Conservation (phyloP, 2,113 vertebrate genomes). For the Marmota flaviventris region DNA sequence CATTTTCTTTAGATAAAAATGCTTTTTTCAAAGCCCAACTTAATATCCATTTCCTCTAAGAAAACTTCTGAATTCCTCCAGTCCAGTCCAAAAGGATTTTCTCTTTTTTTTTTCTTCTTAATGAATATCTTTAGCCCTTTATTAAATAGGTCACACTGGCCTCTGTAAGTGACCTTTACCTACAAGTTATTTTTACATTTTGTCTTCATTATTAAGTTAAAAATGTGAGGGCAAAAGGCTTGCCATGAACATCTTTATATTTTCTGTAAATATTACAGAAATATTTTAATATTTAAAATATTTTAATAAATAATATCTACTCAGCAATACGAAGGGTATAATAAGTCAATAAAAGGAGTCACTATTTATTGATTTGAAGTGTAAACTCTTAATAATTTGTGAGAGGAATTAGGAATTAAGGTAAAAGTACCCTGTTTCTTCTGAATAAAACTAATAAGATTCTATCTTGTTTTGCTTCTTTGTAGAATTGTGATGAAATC, state of each 20-base stretch:
- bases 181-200: not conserved
- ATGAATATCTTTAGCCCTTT: not conserved
- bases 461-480: not conserved
- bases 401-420: not conserved
- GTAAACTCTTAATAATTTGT: conserved; percentile 39
- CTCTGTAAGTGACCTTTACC: not conserved
- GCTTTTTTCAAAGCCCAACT: conserved; percentile 13
- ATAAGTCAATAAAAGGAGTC: not conserved
- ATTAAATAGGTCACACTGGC: not conserved
- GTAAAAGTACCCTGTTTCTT: conserved; percentile 14
- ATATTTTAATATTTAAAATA: too few relatives aligned
- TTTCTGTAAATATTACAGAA: not conserved
- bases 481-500: not conserved
- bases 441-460: not conserved
- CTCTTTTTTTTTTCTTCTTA: not conserved
- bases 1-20: not conserved
- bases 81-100: not conserved
- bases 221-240: not conserved
- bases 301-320: not conserved
- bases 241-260: not conserved
- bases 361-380: conserved; percentile 39
- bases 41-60: not conserved
- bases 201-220: conserved; percentile 29
- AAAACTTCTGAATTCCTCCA: not conserved
- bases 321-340: not conserved